phyloP scores from a whole-genome alignment of 2,797 vertebrate species.

The Bovichtus diacanthus region DNA sequence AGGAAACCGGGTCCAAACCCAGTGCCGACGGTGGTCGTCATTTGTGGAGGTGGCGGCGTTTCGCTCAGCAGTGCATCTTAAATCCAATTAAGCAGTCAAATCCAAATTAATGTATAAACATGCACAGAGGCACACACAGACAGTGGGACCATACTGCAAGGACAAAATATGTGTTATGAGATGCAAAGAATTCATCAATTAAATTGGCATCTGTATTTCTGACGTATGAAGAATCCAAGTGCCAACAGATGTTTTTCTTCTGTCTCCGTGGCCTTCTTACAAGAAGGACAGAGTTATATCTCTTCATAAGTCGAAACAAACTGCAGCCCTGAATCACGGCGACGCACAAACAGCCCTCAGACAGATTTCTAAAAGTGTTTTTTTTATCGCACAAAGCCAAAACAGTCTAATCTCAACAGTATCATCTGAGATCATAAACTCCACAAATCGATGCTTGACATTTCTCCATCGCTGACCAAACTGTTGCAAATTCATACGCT shows the following conservation, averaged over 20 bases:
- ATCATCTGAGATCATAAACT: constrained; percentile 47
- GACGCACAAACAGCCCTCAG: constrained; percentile 19
- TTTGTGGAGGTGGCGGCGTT: constrained; percentile 44
- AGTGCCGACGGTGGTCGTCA: constrained; percentile 37
- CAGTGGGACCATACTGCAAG: constrained; percentile 37
- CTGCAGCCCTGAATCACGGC: constrained; percentile 16
- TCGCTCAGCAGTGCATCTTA: constrained; percentile 53
- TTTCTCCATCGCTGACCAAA: constrained; percentile 41
- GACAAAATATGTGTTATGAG: constrained; percentile 49
- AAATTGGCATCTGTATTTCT: constrained; percentile 30
- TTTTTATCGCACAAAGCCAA: neutral
- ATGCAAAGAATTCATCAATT: constrained; percentile 32
- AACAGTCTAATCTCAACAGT: constrained; percentile 23
- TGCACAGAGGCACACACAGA: constrained; percentile 31
- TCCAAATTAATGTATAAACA: constrained; percentile 58
- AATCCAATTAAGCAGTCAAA: constrained; percentile 70
- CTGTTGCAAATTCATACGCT: constrained; percentile 33
- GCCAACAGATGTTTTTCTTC: constrained; percentile 34
- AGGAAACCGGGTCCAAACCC: constrained; percentile 52
- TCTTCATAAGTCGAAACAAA: constrained; percentile 37
- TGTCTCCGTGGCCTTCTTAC: constrained; percentile 12
- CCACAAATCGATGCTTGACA: constrained; percentile 39
- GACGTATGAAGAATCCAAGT: constrained; percentile 34
- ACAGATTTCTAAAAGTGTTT: constrained; percentile 8
- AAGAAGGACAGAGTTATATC: constrained; percentile 20